A percentile compares a stretch with the other conserved stretches of the same genome.
phyloP scores from a whole-genome alignment of 2,797 vertebrate species.

The Eospalax fontanierii region DNA sequence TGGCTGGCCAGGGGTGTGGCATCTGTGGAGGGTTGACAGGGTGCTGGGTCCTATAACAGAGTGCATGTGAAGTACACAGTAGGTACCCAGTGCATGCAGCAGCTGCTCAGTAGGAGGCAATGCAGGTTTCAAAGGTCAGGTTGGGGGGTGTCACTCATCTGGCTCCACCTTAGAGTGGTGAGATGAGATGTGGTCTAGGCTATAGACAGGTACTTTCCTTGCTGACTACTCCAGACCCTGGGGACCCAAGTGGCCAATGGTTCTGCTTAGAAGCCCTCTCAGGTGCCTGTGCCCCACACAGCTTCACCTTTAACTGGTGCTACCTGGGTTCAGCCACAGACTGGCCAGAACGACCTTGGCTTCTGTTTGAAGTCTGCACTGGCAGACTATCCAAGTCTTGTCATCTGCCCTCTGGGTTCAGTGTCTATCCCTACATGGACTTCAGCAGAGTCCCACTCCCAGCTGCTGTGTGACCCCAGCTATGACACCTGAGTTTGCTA shows the following conservation, averaged over 20 bases:
- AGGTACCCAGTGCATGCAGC: neutral
- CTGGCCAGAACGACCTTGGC: neutral
- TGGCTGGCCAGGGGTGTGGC: neutral
- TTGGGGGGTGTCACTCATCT: neutral
- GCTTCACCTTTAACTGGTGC: neutral
- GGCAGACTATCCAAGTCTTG: neutral
- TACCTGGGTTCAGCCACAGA: neutral
- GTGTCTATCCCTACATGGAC: neutral
- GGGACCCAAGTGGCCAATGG: neutral
- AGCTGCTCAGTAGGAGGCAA: neutral
- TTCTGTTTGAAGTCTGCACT: neutral
- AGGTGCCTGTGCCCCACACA: neutral
- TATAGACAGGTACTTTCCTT: neutral
- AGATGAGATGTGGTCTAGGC: neutral
- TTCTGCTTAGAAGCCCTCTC: neutral
- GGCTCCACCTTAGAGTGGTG: neutral
- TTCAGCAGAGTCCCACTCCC: neutral
- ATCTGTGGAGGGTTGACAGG: neutral
- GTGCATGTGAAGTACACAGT: neutral
- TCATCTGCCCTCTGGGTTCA: neutral
- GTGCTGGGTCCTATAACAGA: neutral
- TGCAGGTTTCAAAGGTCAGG: neutral
- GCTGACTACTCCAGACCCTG: neutral
- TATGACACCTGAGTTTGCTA: neutral
- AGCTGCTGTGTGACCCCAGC: neutral